Evolutionary conservation across 1,140 invertebrate genomes (phyloP), one percentile per base, ranked within the genome.

Genomic region (Zaprionus capensis): DNA sequence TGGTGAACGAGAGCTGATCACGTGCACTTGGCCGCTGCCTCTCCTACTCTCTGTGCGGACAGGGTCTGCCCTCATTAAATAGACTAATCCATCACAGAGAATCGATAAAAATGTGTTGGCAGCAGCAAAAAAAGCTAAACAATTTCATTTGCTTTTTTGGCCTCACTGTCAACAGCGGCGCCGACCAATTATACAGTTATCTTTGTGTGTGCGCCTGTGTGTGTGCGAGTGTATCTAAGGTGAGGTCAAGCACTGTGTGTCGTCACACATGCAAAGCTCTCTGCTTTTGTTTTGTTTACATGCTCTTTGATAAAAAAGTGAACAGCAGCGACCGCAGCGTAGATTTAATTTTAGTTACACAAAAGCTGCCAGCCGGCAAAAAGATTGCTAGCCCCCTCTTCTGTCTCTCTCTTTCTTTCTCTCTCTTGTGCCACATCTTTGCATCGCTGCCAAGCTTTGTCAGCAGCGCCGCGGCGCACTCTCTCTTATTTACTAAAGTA

Each of bases 161-260:
- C 65, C 77, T 71, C 59, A 61, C 81, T 84, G 81, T 83, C 81
- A 83, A 84, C 81, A 78, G 69, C 55, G 74, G 81, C 74, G 81
- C 74, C 65, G 41, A 70, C 66, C 77, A 74, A 80, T 84, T 73
- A 78, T 73, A 68, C 49, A 17, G 46, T 63, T 55, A 51, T 64
- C 15, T 49, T 53, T 41, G 34, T 38, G 34, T 58, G 24, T 58
- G 12, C 11, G 20, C 44, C 14, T 58, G 58, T 38, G 59, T 34
- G 62, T 12, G 58, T 20, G 38, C 61, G 31, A 59, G 59, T 76
- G 70, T 61, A 24, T 38, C 34, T 53, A 28, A 62, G 36, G 22
- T 80, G 77, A 83, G 83, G 77, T 88, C 84, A 88, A 74, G 66
- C 73, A 63, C 44, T 65, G 26, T 71, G 38, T 76, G 61, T 44